Evolutionary conservation across 2,113 vertebrate genomes (phyloP).

Genomic region (Antidorcas marsupialis): DNA sequence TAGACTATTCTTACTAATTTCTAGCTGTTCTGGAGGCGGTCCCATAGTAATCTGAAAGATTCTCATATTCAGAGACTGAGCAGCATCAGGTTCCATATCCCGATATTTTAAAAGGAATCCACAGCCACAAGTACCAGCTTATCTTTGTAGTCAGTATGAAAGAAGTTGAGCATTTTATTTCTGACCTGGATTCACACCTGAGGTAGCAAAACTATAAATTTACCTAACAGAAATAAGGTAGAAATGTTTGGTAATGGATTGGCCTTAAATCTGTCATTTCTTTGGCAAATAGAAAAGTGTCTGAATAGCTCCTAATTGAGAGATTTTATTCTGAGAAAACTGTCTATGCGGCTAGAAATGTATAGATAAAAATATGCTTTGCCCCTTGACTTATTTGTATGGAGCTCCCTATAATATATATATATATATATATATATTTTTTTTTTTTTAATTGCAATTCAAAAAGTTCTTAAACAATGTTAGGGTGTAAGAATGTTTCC

Average conservation of each 20-base stretch:
- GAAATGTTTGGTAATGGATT: not conserved
- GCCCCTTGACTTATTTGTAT: not conserved
- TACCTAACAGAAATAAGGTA: conserved; percentile 14
- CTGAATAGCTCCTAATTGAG: not conserved
- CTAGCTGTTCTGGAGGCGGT: not conserved
- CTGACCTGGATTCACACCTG: not conserved
- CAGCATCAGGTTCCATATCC: not conserved
- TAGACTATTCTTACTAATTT: not conserved
- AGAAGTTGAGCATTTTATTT: conserved; percentile 10
- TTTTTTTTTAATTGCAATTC: not conserved
- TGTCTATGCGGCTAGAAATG: not conserved
- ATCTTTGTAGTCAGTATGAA: not conserved
- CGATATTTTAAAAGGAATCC: not conserved
- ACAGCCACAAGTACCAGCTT: not conserved
- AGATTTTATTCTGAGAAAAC: not conserved
- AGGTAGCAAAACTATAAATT: not conserved
- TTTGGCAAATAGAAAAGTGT: conserved; percentile 13
- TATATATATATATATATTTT: too few species aligned
- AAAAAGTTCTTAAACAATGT: not conserved
- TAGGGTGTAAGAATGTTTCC: not conserved
- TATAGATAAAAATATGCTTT: not conserved
- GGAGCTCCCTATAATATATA: not conserved
- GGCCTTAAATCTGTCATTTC: not conserved
- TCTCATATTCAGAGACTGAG: not conserved
- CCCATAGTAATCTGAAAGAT: not conserved